A percentile compares a stretch with the other conserved stretches of the same genome.
Evolutionary conservation across 2,888 invertebrate genomes (phyloP).

Genomic region (Pherbina coryleti): DNA sequence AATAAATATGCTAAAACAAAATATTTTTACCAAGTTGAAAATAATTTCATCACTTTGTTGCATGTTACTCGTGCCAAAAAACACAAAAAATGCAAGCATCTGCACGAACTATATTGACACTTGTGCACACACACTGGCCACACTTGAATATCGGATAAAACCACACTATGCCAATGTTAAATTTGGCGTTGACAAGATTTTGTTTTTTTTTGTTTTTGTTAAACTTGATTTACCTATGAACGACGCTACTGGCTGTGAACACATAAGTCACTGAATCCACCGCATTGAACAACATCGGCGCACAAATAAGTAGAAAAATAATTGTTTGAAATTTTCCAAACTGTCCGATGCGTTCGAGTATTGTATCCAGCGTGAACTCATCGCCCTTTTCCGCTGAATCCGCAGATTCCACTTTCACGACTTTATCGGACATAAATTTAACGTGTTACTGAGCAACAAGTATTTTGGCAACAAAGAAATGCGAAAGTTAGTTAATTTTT

Average conservation of each 20-base stretch:
- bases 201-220: too few relatives aligned
- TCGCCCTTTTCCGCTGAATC: constrained; percentile 36
- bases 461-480: neutral
- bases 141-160: too few relatives aligned
- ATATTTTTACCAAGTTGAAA: too few relatives aligned
- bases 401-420: neutral
- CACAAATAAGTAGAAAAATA: constrained; percentile 73
- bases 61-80: too few relatives aligned
- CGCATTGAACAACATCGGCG: constrained; percentile 77
- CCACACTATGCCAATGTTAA: too few relatives aligned
- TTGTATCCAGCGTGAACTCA: constrained; percentile 60
- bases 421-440: neutral
- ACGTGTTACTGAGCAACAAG: neutral
- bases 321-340: constrained; percentile 77
- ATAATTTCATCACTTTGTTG: too few relatives aligned
- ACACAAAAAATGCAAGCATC: too few relatives aligned
- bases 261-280: constrained; percentile 78
- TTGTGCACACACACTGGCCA: too few relatives aligned
- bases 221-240: constrained; percentile 74
- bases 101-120: too few relatives aligned
- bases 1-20: too few relatives aligned
- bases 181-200: too few relatives aligned
- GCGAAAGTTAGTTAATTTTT: neutral
- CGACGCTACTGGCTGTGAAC: constrained; percentile 78
- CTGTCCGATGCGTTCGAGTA: constrained; percentile 71